Base-by-base conservation (phyloP, 2,888 invertebrate genomes). In the Syrista parreyssii region DNA sequence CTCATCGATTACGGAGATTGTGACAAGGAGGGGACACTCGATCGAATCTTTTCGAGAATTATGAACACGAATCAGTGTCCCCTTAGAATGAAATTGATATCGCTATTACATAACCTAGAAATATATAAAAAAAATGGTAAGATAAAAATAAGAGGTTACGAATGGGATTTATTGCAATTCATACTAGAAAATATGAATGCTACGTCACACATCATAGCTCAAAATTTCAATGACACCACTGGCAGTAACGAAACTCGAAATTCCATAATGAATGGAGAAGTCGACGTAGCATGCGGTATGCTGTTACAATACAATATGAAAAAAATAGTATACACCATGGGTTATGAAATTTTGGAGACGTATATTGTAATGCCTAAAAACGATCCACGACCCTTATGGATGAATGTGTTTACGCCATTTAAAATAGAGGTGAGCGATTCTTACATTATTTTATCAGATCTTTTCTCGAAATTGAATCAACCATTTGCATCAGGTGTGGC, bases 1-100 rank as follows among this genome's bases (percentile, higher is more conserved):
- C 74, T 74, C 30, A 23, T 74, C 34, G 34, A 74, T 74, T 36
- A 74, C 35, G 74, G 74, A 30, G 23, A 74, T 74, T 74, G 74
- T 33, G 12, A 11, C 74, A 33, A 32, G 35, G 1, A 74, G 36
- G 36, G 34, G 33, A 35, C 33, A 12, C 74, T 31, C 2, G 33
- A n/a, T 30, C 74, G 36, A 33, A 74, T 74, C 9, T 74, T 35
- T 34, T 3, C 35, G 3, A 74, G 36, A 23, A 35, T 35, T 30
- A 36, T 34, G 35, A 74, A 74, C n/a, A 15, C 4, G 11, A 33
- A 74, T 33, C 33, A 34, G 36, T 74, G 74, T 34, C 33, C 32
- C 33, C 12, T 74, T 6, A 74, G 30, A 23, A 33, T 33, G 23
- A 31, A 31, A 31, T 6, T 71, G 32, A 12, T 71, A 15, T 23